Evolutionary conservation across 2,113 vertebrate genomes (phyloP).

Genomic region (Urocynchramus pylzowi): DNA sequence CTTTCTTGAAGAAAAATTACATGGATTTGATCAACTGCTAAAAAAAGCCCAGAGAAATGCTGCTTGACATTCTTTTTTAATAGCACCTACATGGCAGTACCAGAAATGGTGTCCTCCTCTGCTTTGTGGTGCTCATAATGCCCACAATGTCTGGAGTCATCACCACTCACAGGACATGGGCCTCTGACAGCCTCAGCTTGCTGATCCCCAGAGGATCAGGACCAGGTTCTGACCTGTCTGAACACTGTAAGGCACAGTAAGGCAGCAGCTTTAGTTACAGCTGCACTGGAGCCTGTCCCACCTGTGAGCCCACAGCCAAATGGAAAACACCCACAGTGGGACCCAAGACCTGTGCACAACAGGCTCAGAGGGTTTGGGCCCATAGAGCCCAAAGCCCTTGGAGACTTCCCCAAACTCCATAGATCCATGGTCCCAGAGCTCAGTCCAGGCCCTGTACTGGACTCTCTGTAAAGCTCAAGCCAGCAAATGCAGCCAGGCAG

Average conservation of each 20-base stretch:
- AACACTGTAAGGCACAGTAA: not conserved
- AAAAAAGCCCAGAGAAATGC: not conserved
- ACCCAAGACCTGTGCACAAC: not conserved
- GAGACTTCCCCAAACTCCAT: rapidly evolving
- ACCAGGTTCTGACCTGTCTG: not conserved
- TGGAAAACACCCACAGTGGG: not conserved
- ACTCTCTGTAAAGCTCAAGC: not conserved
- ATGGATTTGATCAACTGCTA: not conserved
- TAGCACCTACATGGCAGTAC: not conserved
- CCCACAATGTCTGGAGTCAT: not conserved
- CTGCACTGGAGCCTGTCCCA: not conserved
- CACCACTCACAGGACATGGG: not conserved
- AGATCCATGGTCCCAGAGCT: not conserved
- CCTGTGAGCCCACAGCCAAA: not conserved
- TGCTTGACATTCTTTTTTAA: not conserved
- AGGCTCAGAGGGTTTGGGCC: not conserved
- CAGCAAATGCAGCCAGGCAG: not conserved
- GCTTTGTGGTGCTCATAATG: not conserved
- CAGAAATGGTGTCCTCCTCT: not conserved
- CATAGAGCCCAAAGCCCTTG: not conserved
- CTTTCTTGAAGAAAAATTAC: not conserved
- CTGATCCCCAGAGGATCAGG: not conserved
- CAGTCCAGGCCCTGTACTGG: not conserved
- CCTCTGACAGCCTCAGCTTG: not conserved
- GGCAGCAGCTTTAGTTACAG: not conserved